These are phyloP conservation scores for Cotesia chilonis DNA, from an alignment of 1,140 invertebrate species.

Conservation along the genomic window DNA sequence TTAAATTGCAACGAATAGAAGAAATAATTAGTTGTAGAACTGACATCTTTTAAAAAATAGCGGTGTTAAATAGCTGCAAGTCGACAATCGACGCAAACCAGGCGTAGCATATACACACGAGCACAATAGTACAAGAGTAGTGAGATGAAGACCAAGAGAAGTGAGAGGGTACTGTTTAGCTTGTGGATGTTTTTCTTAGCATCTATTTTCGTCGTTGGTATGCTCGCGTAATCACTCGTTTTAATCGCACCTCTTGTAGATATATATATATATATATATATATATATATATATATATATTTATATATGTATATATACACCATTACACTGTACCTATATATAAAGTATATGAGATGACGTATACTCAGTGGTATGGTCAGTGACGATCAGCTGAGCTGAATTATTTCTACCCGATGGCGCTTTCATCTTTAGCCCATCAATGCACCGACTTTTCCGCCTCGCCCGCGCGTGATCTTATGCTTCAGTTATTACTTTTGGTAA, in stretches of 20 bases:
- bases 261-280: background rate
- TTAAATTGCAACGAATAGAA: background rate
- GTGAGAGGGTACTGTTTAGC: constrained; percentile 20
- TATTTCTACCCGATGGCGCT: constrained; percentile 26
- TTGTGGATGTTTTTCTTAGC: constrained; percentile 37
- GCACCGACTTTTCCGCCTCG: constrained; percentile 24
- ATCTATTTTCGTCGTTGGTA: constrained; percentile 40
- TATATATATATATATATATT: background rate
- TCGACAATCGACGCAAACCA: constrained; percentile 19
- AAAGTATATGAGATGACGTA: background rate
- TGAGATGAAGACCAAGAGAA: background rate
- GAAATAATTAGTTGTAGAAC: background rate
- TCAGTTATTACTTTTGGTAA: constrained; percentile 19
- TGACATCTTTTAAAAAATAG: background rate
- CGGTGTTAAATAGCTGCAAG: background rate
- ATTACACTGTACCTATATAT: background rate
- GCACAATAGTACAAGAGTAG: background rate
- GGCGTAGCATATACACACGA: constrained; percentile 12
- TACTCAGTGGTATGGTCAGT: constrained; percentile 16
- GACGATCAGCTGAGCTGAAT: constrained; percentile 32
- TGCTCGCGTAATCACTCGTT: constrained; percentile 40
- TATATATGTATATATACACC: background rate
- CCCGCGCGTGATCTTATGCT: constrained; percentile 25
- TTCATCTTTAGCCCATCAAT: constrained; percentile 16
- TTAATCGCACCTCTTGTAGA: constrained; percentile 32